Evolutionary conservation across 2,113 vertebrate species (phyloP), one percentile per base, ranked within the genome.

Genomic region (Rhodinocichla rosea): DNA sequence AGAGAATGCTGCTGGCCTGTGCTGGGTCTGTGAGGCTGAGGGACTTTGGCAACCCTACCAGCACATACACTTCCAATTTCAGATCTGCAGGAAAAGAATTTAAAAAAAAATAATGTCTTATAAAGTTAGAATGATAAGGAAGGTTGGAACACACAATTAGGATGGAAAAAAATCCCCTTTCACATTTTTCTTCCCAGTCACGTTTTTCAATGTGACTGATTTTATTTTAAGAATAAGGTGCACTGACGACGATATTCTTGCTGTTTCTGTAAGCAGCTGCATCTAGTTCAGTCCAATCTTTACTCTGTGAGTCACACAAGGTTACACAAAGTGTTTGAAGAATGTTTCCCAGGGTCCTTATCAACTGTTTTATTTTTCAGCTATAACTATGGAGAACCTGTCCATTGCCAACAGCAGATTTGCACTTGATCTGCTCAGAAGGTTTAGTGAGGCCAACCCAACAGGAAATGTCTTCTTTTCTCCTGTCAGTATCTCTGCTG

Each of bases 381-480:
- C 52, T 64, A 21, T 74, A 80, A 74, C 84, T 81, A 98, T 98
- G 98, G 97, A 98, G 62, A 92, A 39, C 35, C 74, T 98, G 77
- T 50, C 65, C 30, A 39, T 65, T 4, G 97, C 98, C 14, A 98
- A 97, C 62, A 84, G 68, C n/a, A 87, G 65, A 27, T 98, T 98
- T 57, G 97, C 97, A 9, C 33, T 98, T 27, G 97, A 98, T 75
- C 83, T 98, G 18, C 88, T 98, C 89, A 83, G 32, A 13, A 68
- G 74, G 22, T 44, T 98, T 77, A 95, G 4, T 30, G 83, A 97
- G 74, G 49, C 45, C 47, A 94, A 88, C n/a, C 83, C 95, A 35
- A 80, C 81, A 0, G 95, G 86, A 52, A 98, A 98, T 35, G 13
- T 98, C 64, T 98, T 98, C 90, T 80, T 97, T 92, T 98, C 98